phyloP scores from a whole-genome alignment of 2,113 vertebrate species.

The Pluvialis apricaria region DNA sequence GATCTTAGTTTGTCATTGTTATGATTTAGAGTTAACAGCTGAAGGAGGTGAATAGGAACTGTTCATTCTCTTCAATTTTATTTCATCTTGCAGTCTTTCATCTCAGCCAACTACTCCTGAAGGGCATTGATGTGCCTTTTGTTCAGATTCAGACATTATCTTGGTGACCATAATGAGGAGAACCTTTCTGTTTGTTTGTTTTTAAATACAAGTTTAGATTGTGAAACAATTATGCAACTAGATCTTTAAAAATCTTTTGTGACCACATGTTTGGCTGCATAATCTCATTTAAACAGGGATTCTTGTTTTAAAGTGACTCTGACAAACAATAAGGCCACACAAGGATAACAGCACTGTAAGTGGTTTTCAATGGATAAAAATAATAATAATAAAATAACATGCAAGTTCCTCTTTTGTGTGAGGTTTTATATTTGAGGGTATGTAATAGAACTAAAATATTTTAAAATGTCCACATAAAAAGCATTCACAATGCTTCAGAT shows the following conservation, averaged over 20 bases:
- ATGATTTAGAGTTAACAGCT: background rate
- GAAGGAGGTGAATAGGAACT: background rate
- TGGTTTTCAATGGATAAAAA: background rate
- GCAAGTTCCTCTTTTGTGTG: background rate
- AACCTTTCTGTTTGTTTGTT: background rate
- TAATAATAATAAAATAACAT: background rate
- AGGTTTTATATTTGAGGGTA: background rate
- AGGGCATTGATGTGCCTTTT: background rate
- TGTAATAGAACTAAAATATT: background rate
- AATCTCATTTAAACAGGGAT: conserved; percentile 11
- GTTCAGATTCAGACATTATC: background rate
- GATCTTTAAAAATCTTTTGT: background rate
- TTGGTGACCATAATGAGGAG: background rate
- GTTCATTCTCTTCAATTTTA: background rate
- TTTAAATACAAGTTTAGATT: conserved; percentile 13
- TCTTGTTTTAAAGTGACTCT: conserved; percentile 8
- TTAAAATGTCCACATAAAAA: background rate
- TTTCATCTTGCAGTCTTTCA: background rate
- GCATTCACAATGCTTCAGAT: background rate
- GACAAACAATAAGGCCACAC: background rate
- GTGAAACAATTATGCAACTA: conserved; percentile 11
- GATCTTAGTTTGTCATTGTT: background rate
- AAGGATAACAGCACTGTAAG: background rate
- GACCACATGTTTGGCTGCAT: background rate
- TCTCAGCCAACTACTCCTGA: background rate